These are phyloP conservation scores for Eurytoma californica DNA, from an alignment of 2,888 invertebrate genomes.

Conservation along the genomic window DNA sequence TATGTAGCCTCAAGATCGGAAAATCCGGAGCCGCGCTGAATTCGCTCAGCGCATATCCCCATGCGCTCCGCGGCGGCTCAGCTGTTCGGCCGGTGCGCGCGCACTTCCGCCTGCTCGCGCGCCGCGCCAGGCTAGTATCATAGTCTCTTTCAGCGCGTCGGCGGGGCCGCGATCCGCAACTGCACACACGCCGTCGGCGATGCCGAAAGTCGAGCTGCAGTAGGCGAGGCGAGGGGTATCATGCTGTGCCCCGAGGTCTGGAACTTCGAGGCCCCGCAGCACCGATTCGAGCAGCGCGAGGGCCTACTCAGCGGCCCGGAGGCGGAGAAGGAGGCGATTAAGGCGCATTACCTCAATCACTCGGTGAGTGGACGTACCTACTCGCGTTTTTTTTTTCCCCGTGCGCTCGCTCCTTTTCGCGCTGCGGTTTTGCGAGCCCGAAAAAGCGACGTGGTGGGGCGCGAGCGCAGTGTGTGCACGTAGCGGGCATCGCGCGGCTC, in stretches of 20 bases:
- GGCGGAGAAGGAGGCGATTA: conserved; percentile 63
- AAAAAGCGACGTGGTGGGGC: neutral
- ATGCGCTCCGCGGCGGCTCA: too few species aligned
- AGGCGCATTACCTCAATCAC: conserved; percentile 76
- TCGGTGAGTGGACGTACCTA: conserved; percentile 71
- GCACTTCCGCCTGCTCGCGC: too few species aligned
- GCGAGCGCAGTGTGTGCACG: neutral
- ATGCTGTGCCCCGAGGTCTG: conserved; percentile 80
- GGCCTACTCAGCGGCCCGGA: conserved; percentile 57
- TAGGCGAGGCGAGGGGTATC: conserved; percentile 52
- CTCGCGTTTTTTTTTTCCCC: neutral
- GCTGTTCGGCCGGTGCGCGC: too few species aligned
- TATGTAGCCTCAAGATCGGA: too few species aligned
- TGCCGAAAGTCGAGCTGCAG: too few species aligned
- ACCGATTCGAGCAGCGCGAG: conserved; percentile 71
- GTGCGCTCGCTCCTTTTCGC: neutral
- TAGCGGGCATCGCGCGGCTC: conserved; percentile 12
- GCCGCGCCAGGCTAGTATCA: too few species aligned
- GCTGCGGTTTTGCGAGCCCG: neutral
- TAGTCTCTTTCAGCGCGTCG: too few species aligned
- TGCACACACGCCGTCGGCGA: neutral
- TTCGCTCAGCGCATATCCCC: too few species aligned
- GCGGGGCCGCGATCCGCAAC: too few species aligned
- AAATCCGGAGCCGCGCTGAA: too few species aligned
- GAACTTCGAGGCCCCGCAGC: conserved; percentile 76